phyloP scores from a whole-genome alignment of 2,113 vertebrate genomes.

The Clarias gariepinus region DNA sequence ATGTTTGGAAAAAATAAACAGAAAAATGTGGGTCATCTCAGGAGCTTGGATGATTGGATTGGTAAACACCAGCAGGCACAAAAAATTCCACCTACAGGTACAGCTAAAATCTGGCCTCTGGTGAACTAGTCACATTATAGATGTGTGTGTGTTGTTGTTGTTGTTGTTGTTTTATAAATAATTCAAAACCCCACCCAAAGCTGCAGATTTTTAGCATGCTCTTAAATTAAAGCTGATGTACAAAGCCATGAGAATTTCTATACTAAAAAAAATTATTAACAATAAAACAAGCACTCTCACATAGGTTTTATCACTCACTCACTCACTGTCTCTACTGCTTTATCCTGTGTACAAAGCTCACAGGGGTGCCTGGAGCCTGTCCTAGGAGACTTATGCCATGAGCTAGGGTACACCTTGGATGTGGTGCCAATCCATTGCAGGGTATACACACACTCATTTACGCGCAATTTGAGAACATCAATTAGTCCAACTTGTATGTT shows the following conservation, averaged over 20 bases:
- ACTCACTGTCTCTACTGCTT: too few relatives aligned
- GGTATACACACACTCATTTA: too few relatives aligned
- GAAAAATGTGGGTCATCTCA: neutral
- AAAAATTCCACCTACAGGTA: neutral
- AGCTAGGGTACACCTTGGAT: too few relatives aligned
- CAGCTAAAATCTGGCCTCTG: neutral
- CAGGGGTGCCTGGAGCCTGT: too few relatives aligned
- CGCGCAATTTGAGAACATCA: too few relatives aligned
- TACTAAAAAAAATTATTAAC: neutral
- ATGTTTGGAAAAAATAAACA: neutral
- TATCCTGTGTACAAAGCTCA: too few relatives aligned
- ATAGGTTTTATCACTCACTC: too few relatives aligned
- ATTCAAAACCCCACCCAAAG: neutral
- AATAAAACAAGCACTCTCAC: neutral
- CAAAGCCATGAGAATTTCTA: neutral
- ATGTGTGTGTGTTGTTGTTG: neutral
- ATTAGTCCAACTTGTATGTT: too few relatives aligned
- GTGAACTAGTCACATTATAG: neutral
- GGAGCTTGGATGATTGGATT: neutral
- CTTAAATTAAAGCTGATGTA: neutral
- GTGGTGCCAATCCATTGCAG: too few relatives aligned
- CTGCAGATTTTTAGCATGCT: neutral
- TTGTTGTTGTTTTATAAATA: too few relatives aligned
- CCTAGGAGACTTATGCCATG: too few relatives aligned
- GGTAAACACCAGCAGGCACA: neutral